A percentile compares a stretch with the other conserved stretches of the same genome.
These are phyloP conservation scores for Achatina immaculata DNA, from an alignment of 1,140 invertebrate genomes.

Conservation along the genomic window DNA sequence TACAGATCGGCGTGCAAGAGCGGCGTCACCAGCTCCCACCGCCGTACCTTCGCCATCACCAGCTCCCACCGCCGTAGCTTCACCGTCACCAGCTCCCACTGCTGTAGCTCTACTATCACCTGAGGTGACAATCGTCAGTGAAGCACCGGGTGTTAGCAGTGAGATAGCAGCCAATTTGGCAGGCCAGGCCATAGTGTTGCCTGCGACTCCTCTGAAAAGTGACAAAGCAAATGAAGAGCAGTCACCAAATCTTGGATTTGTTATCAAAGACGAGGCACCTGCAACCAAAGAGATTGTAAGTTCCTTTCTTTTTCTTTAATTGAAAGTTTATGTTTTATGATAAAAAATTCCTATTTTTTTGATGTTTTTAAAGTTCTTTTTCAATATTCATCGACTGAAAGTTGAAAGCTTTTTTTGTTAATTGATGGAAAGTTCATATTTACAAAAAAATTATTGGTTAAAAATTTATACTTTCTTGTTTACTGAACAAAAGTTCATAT, in stretches of 20 bases:
- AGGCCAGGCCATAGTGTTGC: background rate
- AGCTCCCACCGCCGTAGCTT: background rate
- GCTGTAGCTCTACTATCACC: background rate
- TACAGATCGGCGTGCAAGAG: conserved; percentile 10
- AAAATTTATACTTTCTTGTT: background rate
- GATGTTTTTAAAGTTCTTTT: background rate
- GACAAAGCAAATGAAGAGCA: conserved; percentile 24
- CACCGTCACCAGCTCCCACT: background rate
- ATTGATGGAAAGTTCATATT: background rate
- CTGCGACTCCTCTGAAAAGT: conserved; percentile 29
- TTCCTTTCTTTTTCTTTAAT: background rate
- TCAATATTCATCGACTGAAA: background rate
- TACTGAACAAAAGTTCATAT: no score
- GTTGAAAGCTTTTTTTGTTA: background rate
- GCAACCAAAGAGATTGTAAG: conserved; percentile 23
- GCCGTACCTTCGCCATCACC: background rate
- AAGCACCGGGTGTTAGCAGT: background rate
- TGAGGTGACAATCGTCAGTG: background rate
- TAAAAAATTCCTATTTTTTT: background rate
- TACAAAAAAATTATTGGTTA: background rate
- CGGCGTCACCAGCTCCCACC: background rate
- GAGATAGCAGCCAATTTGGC: background rate
- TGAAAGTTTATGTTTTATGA: background rate
- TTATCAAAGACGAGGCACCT: conserved; percentile 77
- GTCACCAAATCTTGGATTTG: conserved; percentile 75